Evolutionary conservation across 37 sponge, comb jelly and placozoan species (phyloP), one percentile per base, ranked within the genome.

Genomic region (Spongilla lacustris): DNA sequence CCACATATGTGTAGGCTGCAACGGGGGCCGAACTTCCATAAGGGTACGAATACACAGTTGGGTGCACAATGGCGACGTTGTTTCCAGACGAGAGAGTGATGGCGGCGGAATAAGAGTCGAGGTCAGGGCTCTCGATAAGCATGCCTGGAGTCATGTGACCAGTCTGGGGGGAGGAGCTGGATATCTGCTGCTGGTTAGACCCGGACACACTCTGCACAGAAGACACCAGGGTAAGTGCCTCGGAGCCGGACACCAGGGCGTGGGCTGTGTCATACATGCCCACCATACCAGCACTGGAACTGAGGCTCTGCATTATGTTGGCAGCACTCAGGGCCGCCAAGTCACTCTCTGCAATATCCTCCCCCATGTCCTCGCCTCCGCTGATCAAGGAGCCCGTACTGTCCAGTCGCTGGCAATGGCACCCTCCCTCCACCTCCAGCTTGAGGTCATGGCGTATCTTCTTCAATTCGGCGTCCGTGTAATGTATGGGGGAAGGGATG

Each of bases 401-500:
- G 66, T 87, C 87, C 23, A 87, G 75, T 10, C 87, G 36, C 10
- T 58, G 58, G 72, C 24, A 36, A 75, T 87, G 46, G 81, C 71
- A 17, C 58, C 75, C 46, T 6, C 23, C 69, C 25, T 87, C 87
- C 23, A 68, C 74, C 66, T 79, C 80, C 26, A 33, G 30, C 68
- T 87, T 87, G 14, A 79, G 75, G 34, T 80, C 72, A 9, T 87
- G 87, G 0, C 81, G 75, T 12, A 88, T 88, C n/a, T 68, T 71
- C 69, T 82, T 82, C 77, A 88, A 24, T 27, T 88, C 88, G 24
- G 77, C 27, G 2, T 88, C 88, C 2, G 83, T 77, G 70, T 81
- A 88, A 26, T 58, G 67, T 21, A 88, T 76, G 0, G 91, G 89
- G 0, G 81, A 36, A 5, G 91, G 95, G 23, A 94, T 77, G 33